phyloP scores from a whole-genome alignment of 2,113 vertebrate genomes.

The Vulpes vulpes region DNA sequence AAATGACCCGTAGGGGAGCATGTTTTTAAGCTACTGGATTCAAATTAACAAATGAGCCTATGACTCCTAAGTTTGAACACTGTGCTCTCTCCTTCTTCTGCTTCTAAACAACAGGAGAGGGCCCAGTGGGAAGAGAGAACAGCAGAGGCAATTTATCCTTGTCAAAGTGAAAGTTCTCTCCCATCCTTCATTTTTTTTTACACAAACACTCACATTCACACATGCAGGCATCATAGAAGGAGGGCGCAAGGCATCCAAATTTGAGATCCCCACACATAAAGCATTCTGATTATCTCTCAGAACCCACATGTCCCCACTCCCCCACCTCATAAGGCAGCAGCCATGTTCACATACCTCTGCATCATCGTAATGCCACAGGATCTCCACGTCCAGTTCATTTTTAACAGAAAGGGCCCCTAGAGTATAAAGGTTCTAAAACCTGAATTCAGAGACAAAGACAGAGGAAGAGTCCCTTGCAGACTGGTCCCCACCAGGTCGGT shows the following conservation, averaged over 20 bases:
- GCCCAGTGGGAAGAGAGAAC: background rate
- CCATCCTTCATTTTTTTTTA: background rate
- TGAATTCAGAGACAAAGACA: background rate
- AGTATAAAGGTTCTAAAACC: background rate
- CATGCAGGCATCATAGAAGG: background rate
- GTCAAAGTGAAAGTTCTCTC: background rate
- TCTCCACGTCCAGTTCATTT: background rate
- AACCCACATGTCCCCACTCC: background rate
- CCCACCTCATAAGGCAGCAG: background rate
- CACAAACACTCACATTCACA: background rate
- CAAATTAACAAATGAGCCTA: background rate
- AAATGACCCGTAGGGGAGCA: fast-evolving
- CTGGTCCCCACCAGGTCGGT: background rate
- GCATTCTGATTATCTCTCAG: background rate
- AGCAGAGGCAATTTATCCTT: background rate
- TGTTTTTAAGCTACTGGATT: background rate
- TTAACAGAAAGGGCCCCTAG: background rate
- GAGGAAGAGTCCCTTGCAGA: background rate
- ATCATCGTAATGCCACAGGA: background rate
- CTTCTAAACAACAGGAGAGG: background rate
- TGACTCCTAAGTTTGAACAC: background rate
- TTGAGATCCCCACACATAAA: background rate
- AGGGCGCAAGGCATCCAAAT: background rate
- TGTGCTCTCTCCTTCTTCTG: too few species aligned
- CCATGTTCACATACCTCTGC: fast-evolving